These are phyloP conservation scores for Danionella cerebrum DNA, from an alignment of 2,113 vertebrate genomes.

Conservation along the genomic window DNA sequence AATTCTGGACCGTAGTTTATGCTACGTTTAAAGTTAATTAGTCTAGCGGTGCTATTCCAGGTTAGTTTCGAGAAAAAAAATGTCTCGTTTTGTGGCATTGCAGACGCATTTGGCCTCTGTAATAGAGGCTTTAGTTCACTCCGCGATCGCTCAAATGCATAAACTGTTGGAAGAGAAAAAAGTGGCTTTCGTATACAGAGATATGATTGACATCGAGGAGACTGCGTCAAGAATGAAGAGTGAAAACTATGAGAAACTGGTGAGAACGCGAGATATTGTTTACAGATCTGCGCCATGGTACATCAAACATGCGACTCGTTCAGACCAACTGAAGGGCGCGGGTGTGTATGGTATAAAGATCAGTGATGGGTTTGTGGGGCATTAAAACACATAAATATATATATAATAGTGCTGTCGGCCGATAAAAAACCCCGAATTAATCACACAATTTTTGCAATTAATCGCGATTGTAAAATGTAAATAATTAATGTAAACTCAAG, in stretches of 20 bases:
- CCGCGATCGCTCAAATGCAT: conserved; percentile 56
- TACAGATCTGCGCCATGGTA: background rate
- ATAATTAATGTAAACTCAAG: no score
- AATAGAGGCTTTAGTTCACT: conserved; percentile 60
- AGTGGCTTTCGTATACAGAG: background rate
- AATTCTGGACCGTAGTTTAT: background rate
- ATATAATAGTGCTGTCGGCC: conserved; percentile 37
- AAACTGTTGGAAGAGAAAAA: conserved; percentile 46
- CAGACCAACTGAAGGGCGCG: background rate
- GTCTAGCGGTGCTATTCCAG: background rate
- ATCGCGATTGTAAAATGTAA: no score
- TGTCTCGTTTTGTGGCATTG: conserved; percentile 47
- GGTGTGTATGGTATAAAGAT: conserved; percentile 13
- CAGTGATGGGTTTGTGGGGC: background rate
- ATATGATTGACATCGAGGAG: background rate
- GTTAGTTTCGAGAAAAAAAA: conserved; percentile 18
- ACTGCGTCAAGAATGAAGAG: background rate
- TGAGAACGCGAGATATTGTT: conserved; percentile 29
- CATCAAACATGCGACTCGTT: background rate
- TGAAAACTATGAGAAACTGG: conserved; percentile 44
- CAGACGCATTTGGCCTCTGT: conserved; percentile 55
- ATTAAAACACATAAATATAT: no score
- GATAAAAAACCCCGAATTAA: no score
- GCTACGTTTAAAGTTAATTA: background rate
- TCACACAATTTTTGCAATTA: no score